Evolutionary conservation across 2,113 vertebrate genomes (phyloP).

Genomic region (Paramisgurnus dabryanus): DNA sequence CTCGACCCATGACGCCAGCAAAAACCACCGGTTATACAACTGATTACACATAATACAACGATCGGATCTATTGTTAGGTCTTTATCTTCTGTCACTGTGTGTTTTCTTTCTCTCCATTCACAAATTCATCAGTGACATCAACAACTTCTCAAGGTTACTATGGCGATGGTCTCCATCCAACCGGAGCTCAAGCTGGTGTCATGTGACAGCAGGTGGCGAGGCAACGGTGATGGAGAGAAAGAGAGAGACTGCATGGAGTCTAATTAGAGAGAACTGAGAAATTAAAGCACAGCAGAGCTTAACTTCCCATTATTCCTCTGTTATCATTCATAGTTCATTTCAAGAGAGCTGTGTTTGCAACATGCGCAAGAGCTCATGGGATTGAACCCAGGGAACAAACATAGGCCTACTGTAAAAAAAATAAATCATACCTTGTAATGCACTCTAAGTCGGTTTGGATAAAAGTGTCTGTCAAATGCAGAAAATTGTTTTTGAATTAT

Average conservation of each 20-base stretch:
- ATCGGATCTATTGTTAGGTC: neutral
- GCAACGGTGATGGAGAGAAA: slow-evolving; percentile 16
- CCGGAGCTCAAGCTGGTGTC: slow-evolving; percentile 49
- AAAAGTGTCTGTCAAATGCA: too few species aligned
- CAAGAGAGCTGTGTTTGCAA: neutral
- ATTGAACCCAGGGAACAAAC: too few species aligned
- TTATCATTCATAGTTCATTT: neutral
- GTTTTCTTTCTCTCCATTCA: slow-evolving; percentile 54
- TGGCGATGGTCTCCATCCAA: slow-evolving; percentile 57
- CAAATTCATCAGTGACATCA: slow-evolving; percentile 60
- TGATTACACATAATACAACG: slow-evolving; percentile 12
- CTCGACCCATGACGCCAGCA: neutral
- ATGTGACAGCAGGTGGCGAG: slow-evolving; percentile 44
- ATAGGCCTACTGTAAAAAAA: too few species aligned
- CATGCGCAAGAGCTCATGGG: too few species aligned
- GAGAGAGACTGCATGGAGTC: neutral
- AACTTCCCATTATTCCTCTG: neutral
- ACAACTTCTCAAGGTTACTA: slow-evolving; percentile 63
- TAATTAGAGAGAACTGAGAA: slow-evolving; percentile 17
- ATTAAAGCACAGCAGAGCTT: neutral
- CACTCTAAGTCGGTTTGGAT: too few species aligned
- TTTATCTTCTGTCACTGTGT: slow-evolving; percentile 2
- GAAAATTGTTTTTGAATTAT: too few species aligned
- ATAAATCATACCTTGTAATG: too few species aligned
- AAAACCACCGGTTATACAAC: neutral